Percentiles rank a stretch among this genome's conserved stretches.
Evolutionary conservation across 2,113 vertebrate species (phyloP).

Genomic region (Recurvirostra avosetta): DNA sequence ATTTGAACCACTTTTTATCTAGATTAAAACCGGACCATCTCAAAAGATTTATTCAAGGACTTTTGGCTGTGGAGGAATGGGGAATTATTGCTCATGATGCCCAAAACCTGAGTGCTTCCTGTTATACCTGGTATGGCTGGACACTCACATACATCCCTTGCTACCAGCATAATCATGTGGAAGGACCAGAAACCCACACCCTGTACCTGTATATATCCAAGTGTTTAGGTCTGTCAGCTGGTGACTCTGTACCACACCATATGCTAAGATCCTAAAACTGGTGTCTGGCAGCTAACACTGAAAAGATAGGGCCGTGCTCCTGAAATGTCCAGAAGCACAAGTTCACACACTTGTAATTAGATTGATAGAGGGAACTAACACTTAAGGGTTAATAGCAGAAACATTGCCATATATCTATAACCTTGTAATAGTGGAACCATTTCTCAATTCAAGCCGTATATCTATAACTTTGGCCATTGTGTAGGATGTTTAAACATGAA

Average conservation of each 20-base stretch:
- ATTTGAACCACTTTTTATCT: not conserved
- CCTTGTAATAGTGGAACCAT: no score
- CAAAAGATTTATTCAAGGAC: not conserved
- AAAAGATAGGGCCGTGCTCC: not conserved
- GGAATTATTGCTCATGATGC: not conserved
- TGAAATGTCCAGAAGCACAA: not conserved
- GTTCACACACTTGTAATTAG: not conserved
- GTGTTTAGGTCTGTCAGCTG: not conserved
- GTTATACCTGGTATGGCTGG: no score
- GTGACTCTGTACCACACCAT: not conserved
- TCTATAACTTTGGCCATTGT: no score
- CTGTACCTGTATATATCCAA: no score
- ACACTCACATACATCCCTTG: not conserved
- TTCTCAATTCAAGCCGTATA: no score
- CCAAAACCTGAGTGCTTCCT: not conserved
- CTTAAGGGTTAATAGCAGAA: no score
- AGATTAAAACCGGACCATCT: not conserved
- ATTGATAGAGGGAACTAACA: no score
- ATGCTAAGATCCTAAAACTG: not conserved
- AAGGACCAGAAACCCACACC: no score
- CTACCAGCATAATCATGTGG: not conserved
- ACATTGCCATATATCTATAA: no score
- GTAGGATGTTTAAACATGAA: no score
- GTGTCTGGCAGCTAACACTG: not conserved
- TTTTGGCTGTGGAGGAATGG: not conserved